A percentile compares a stretch with the other conserved stretches of the same genome.
phyloP scores from a whole-genome alignment of 2,113 vertebrate species.

The Tricholaema leucomelas region DNA sequence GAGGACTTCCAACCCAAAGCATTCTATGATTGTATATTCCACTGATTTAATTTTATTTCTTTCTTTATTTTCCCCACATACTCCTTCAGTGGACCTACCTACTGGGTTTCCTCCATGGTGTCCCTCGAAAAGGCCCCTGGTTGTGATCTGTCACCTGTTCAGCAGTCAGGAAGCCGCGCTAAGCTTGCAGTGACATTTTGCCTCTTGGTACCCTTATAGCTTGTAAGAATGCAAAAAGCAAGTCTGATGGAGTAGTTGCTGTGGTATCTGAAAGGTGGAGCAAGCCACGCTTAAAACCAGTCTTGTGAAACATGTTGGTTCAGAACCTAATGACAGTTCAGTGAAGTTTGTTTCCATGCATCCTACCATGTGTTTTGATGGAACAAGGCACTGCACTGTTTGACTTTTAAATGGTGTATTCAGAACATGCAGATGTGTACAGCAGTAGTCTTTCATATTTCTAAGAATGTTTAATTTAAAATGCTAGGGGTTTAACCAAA shows the following conservation, averaged over 20 bases:
- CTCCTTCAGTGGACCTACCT: background rate
- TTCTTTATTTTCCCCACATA: too few relatives aligned
- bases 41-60: too few relatives aligned
- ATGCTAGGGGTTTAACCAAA: background rate
- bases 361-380: background rate
- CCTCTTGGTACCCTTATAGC: accelerated
- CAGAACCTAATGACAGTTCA: background rate
- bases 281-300: background rate
- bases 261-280: background rate
- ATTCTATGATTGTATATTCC: too few relatives aligned
- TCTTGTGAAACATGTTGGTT: accelerated
- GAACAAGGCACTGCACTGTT: background rate
- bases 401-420: background rate
- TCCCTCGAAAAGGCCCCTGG: background rate
- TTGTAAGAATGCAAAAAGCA: background rate
- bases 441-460: background rate
- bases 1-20: too few relatives aligned
- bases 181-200: too few relatives aligned
- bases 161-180: accelerated
- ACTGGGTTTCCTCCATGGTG: accelerated
- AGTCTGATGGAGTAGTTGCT: accelerated
- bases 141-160: background rate
- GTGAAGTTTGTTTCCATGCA: background rate
- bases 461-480: background rate
- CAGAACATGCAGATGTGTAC: background rate